Evolutionary conservation across 1,140 invertebrate genomes (phyloP).

Genomic region (Brachionus paranguensis): DNA sequence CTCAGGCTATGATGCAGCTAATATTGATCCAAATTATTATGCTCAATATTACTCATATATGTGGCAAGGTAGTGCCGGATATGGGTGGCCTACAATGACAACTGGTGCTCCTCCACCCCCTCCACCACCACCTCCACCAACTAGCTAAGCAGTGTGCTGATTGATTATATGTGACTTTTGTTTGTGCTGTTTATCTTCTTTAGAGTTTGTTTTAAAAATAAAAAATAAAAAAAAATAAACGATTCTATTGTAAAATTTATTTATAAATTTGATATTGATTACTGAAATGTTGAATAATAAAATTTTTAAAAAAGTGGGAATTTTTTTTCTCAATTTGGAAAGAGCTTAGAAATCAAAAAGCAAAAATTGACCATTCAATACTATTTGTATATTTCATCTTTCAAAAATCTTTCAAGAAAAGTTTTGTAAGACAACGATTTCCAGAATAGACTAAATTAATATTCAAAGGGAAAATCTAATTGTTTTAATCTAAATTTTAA

Average conservation of each 20-base stretch:
- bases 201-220: conserved; percentile 11
- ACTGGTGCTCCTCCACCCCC: not conserved
- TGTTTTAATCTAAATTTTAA: too few species aligned
- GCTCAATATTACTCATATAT: conserved; percentile 12
- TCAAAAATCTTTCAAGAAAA: too few species aligned
- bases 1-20: not conserved
- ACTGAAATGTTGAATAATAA: not conserved
- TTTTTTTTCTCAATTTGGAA: not conserved
- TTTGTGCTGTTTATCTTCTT: not conserved
- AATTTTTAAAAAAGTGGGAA: not conserved
- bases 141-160: not conserved
- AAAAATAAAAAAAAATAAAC: conserved; percentile 17
- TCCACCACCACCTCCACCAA: not conserved
- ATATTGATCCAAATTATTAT: conserved; percentile 2
- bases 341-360: too few species aligned
- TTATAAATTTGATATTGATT: not conserved
- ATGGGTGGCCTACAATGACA: not conserved
- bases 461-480: too few species aligned
- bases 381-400: too few species aligned
- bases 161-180: not conserved
- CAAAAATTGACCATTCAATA: too few species aligned
- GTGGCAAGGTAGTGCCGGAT: not conserved
- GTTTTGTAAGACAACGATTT: too few species aligned
- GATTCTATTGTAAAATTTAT: not conserved
- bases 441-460: too few species aligned